These are phyloP conservation scores for Brachyhypopomus gauderio DNA, from an alignment of 2,113 vertebrate genomes.

Conservation along the genomic window DNA sequence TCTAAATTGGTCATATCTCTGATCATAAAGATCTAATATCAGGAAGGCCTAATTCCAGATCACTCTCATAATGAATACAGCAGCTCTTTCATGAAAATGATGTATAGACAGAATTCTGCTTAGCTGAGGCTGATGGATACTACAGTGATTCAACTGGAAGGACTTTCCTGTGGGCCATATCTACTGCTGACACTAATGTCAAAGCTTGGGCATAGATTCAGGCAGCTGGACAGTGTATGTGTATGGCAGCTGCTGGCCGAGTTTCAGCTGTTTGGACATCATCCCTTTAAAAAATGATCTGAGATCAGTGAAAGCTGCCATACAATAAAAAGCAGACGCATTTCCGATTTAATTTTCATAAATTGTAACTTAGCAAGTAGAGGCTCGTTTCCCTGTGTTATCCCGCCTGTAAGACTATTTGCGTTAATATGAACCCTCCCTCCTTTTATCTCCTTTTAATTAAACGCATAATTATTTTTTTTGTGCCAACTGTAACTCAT, in stretches of 20 bases:
- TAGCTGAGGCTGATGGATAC: not conserved
- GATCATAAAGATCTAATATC: not conserved
- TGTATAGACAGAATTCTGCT: not conserved
- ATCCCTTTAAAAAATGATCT: not conserved
- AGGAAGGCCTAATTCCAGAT: not conserved
- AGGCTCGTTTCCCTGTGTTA: not conserved
- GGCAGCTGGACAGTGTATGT: conserved; percentile 47
- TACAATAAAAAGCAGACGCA: not conserved
- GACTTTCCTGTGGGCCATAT: conserved; percentile 9
- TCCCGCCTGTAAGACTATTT: conserved; percentile 12
- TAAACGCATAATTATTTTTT: conserved; percentile 26
- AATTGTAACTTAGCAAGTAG: not conserved
- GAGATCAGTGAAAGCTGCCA: not conserved
- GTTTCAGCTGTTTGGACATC: conserved; percentile 2
- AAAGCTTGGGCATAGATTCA: conserved; percentile 57
- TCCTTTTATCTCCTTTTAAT: conserved; percentile 31
- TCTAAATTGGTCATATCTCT: not conserved
- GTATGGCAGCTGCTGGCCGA: conserved; percentile 57
- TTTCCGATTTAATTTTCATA: not conserved
- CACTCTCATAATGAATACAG: not conserved
- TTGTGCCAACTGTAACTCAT: not conserved
- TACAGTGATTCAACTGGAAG: conserved; percentile 3
- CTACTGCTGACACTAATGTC: conserved; percentile 55
- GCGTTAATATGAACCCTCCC: conserved; percentile 4
- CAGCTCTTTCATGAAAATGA: not conserved